A percentile compares a stretch with the other conserved stretches of the same genome.
These are phyloP conservation scores for Gibbula magus DNA, from an alignment of 2,888 invertebrate genomes.

Conservation along the genomic window DNA sequence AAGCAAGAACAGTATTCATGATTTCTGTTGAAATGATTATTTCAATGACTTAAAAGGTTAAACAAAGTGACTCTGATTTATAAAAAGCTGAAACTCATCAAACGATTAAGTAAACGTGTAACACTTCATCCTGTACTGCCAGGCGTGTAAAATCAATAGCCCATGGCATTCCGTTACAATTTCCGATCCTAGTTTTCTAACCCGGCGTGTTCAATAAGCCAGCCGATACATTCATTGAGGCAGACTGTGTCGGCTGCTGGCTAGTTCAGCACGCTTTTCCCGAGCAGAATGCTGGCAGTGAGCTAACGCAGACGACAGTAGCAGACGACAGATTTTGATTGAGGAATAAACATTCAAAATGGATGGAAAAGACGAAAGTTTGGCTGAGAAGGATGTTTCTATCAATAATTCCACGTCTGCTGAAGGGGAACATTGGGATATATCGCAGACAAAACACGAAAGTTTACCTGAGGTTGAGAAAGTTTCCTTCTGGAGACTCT, in stretches of 20 bases:
- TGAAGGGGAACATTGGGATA: neutral
- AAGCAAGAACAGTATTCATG: too few relatives aligned
- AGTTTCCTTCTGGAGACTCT: slow-evolving; percentile 71
- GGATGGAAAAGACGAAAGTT: neutral
- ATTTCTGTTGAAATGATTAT: too few relatives aligned
- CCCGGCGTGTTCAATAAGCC: neutral
- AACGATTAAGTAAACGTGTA: too few relatives aligned
- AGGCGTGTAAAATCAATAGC: neutral
- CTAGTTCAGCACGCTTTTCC: neutral
- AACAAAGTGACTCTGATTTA: too few relatives aligned
- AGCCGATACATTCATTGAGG: neutral
- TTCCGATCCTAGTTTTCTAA: slow-evolving; percentile 5
- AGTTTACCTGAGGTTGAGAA: slow-evolving; percentile 40
- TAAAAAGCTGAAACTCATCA: too few relatives aligned
- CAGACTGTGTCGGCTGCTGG: neutral
- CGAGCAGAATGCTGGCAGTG: neutral
- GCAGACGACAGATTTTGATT: neutral
- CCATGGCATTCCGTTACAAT: slow-evolving; percentile 8
- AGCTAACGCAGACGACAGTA: neutral
- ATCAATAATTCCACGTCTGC: neutral
- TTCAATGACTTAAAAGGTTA: too few relatives aligned
- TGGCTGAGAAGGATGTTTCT: neutral
- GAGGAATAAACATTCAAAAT: neutral
- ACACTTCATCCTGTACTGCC: neutral
- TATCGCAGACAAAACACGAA: neutral